A percentile compares a stretch with the other conserved stretches of the same genome.
These are phyloP conservation scores for Carduelis carduelis DNA, from an alignment of 2,797 vertebrate genomes.

Conservation along the genomic window DNA sequence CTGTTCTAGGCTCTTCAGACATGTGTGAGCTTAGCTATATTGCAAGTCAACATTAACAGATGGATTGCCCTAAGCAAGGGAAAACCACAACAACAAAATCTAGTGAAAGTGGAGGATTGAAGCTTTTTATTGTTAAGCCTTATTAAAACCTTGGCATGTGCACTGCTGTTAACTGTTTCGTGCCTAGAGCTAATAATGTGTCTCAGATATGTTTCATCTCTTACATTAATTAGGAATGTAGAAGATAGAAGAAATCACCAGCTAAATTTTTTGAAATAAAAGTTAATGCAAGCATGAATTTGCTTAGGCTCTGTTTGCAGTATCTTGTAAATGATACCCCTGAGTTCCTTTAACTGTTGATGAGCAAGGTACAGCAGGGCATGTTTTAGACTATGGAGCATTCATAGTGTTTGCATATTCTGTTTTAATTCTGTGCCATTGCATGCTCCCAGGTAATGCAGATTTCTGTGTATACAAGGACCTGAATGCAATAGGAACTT, in stretches of 20 bases:
- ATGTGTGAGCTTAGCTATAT: not conserved
- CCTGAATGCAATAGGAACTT: not conserved
- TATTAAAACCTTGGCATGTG: slow-evolving; percentile 70
- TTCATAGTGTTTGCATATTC: not conserved
- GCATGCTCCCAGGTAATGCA: not conserved
- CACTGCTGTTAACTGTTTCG: slow-evolving; percentile 69
- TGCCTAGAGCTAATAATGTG: not conserved
- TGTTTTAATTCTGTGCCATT: not conserved
- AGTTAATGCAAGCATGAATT: not conserved
- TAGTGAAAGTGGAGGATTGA: slow-evolving; percentile 62
- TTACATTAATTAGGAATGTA: not conserved
- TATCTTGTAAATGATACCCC: not conserved
- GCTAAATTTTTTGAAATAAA: not conserved
- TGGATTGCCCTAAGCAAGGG: slow-evolving; percentile 77
- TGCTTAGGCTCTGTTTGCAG: not conserved
- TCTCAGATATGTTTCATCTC: not conserved
- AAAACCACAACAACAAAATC: slow-evolving; percentile 66
- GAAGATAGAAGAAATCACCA: not conserved
- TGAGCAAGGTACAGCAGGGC: not conserved
- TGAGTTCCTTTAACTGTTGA: not conserved
- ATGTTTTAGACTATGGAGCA: not conserved
- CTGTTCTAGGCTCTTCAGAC: slow-evolving; percentile 1
- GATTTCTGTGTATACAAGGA: not conserved
- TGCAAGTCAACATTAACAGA: slow-evolving; percentile 72
- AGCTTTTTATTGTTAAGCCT: slow-evolving; percentile 72